phyloP scores from a whole-genome alignment of 2,113 vertebrate genomes.

The Gopherus flavomarginatus region DNA sequence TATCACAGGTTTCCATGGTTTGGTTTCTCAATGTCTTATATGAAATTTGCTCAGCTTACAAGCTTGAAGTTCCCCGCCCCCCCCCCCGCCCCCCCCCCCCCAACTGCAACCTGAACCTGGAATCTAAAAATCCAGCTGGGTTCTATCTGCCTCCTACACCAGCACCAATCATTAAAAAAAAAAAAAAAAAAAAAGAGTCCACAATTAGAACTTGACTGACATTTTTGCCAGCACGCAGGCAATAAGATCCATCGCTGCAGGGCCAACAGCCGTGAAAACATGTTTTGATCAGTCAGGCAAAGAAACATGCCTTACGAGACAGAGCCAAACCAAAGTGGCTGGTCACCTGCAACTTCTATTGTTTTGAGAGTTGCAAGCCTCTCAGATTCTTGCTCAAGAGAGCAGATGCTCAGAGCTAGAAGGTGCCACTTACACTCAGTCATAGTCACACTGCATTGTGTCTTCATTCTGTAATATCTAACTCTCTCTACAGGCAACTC shows the following conservation, averaged over 20 bases:
- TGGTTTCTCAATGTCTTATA: neutral
- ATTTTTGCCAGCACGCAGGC: neutral
- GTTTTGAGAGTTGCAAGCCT: neutral
- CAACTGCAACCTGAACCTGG: neutral
- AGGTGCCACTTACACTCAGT: neutral
- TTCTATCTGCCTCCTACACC: neutral
- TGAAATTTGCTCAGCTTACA: neutral
- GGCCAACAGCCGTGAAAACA: neutral
- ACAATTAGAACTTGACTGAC: neutral
- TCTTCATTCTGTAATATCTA: neutral
- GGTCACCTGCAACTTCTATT: neutral
- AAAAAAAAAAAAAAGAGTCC: neutral
- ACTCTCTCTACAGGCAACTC: neutral
- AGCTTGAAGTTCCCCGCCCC: neutral
- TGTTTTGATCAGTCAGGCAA: neutral
- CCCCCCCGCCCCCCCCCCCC: too few species aligned
- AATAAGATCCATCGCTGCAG: neutral
- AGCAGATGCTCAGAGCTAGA: neutral
- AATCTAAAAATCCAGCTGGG: neutral
- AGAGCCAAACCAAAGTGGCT: neutral
- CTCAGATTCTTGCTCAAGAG: neutral
- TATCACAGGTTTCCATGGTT: neutral
- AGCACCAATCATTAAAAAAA: neutral
- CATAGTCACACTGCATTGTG: accelerated
- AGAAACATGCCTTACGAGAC: accelerated